Conservation (phyloP, 2,797 vertebrate species). For the Neoniphon sammara region DNA sequence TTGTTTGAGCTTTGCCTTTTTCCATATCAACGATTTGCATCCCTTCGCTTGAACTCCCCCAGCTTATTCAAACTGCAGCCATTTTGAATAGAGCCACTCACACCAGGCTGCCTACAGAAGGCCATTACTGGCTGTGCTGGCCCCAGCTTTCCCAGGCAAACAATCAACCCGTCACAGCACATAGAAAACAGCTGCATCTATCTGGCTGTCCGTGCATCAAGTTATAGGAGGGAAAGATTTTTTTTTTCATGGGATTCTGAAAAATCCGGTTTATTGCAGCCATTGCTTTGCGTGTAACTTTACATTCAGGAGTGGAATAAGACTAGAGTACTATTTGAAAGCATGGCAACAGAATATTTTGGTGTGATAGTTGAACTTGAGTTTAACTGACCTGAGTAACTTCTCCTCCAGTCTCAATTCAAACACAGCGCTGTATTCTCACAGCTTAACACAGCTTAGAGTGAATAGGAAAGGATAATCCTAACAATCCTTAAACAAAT, state of each 20-base stretch:
- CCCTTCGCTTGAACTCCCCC: constrained; percentile 68
- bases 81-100: constrained; percentile 67
- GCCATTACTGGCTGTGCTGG: constrained; percentile 54
- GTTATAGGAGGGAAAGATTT: no score
- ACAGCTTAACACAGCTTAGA: not conserved
- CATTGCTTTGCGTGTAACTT: no score
- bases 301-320: no score
- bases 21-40: constrained; percentile 78
- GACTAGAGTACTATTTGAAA: no score
- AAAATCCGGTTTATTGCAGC: no score
- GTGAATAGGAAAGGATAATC: constrained; percentile 36
- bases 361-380: not conserved
- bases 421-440: constrained; percentile 5
- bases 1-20: constrained; percentile 66
- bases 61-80: constrained; percentile 71
- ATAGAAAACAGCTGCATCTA: constrained; percentile 37
- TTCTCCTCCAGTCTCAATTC: constrained; percentile 11
- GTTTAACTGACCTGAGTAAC: not conserved
- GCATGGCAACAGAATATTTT: not conserved
- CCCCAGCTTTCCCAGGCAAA: constrained; percentile 51
- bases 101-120: constrained; percentile 70
- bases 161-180: constrained; percentile 59
- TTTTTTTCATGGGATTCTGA: no score
- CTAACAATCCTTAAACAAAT: constrained; percentile 27
- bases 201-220: constrained; percentile 10